Evolutionary conservation across 1,140 invertebrate genomes (phyloP), one percentile per base, ranked within the genome.

Genomic region (Zaprionus ornatus): DNA sequence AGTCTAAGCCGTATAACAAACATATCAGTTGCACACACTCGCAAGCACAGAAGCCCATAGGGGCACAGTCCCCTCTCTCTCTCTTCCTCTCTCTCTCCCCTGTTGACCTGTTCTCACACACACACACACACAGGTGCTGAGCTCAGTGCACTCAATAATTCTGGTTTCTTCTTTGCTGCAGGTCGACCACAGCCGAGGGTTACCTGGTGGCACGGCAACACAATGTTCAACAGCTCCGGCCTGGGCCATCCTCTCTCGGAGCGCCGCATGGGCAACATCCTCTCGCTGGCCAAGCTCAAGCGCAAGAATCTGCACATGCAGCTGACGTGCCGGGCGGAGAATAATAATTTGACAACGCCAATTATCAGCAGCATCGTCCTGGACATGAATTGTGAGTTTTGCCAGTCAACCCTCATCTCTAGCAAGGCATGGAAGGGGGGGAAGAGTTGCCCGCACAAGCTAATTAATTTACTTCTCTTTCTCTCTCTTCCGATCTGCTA

Each of bases 141-240:
- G 4, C 32, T 32, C 42, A 56, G 65, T 68, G 55, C 60, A 77
- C 71, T 77, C 71, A 61, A 74, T 88, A 82, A 90, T 88, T 90
- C 69, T 85, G 61, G 50, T 82, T 81, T 66, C 56, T 87, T 81
- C 35, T 56, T 72, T 56, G 27, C 23, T 59, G 37, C 91, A 97
- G 96, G 97, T 84, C 95, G 96, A 57, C 97, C 97, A 15, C 94
- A 95, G 40, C 97, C 97, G 0, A 94, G 95, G 60, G 96, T 98
- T 27, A 97, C 96, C 15, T 97, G 97, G 97, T 97, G 96, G 96
- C 95, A 96, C 70, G 96, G 97, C 62, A 96, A 96, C 82, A 95
- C 95, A 4, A 93, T 97, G 1, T 93, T 97, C 48, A 97, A 97
- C 92, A 95, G 96, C 82, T 94, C 94, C 17, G 95, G 93, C 80